Percentiles rank a stretch among this genome's conserved stretches.
phyloP scores from a whole-genome alignment of 2,113 vertebrate genomes.

The Ochotona princeps region DNA sequence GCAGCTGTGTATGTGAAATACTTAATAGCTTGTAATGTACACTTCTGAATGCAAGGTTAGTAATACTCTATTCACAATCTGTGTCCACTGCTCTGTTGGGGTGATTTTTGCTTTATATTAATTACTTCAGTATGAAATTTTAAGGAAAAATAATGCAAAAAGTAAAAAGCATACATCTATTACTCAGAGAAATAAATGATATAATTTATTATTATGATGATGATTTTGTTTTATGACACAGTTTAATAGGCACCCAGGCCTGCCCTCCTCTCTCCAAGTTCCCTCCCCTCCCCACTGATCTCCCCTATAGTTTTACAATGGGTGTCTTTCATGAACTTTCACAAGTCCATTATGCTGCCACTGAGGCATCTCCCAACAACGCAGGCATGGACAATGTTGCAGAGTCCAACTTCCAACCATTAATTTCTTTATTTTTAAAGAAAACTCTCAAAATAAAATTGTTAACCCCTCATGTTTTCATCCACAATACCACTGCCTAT shows the following conservation, averaged over 20 bases:
- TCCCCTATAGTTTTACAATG: too few relatives aligned
- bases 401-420: too few relatives aligned
- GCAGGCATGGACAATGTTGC: too few relatives aligned
- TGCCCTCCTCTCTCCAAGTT: too few relatives aligned
- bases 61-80: not conserved
- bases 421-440: not conserved
- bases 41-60: not conserved
- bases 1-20: not conserved
- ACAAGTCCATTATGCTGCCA: too few relatives aligned
- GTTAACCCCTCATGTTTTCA: not conserved
- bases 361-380: too few relatives aligned
- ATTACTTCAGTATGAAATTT: not conserved
- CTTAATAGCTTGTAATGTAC: not conserved
- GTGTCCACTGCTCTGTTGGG: not conserved
- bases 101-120: not conserved
- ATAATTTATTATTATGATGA: conserved; percentile 26
- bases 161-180: not conserved
- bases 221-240: too few relatives aligned
- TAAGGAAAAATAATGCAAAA: not conserved
- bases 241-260: too few relatives aligned
- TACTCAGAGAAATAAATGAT: conserved; percentile 2
- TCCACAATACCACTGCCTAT: not conserved
- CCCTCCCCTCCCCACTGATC: too few relatives aligned
- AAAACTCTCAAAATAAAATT: not conserved
- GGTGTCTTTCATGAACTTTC: too few relatives aligned